Percentiles rank a stretch among this genome's conserved stretches.
Conservation (phyloP, 2,888 invertebrate species). For the Leucophora obtusa region DNA sequence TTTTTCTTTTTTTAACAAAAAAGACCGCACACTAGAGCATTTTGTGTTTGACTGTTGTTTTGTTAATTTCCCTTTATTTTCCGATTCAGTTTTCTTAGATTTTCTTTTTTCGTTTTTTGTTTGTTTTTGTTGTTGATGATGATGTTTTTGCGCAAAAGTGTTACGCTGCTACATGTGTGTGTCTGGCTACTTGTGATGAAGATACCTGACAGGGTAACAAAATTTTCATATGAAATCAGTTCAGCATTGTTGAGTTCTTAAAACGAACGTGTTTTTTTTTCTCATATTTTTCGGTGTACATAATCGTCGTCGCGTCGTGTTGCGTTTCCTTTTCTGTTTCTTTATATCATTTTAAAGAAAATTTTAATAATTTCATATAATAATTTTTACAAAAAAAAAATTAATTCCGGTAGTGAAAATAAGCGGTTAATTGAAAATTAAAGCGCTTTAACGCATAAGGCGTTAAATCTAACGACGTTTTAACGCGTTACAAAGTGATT, state of each 20-base stretch:
- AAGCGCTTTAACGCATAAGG: constrained; percentile 8
- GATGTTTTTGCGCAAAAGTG: constrained; percentile 62
- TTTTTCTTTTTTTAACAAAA: constrained; percentile 4
- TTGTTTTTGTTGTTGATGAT: constrained; percentile 27
- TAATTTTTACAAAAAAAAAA: neutral
- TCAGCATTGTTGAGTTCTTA: constrained; percentile 66
- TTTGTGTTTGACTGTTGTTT: constrained; percentile 33
- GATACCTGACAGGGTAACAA: constrained; percentile 52
- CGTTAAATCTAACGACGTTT: constrained; percentile 16
- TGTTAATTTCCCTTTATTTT: constrained; percentile 40
- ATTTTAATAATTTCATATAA: neutral
- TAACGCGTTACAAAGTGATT: constrained; percentile 11
- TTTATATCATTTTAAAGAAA: constrained; percentile 14
- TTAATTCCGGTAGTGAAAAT: constrained; percentile 21
- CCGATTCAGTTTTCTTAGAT: neutral
- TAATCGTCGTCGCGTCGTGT: constrained; percentile 49
- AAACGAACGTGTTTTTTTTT: constrained; percentile 63
- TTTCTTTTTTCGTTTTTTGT: neutral
- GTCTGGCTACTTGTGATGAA: constrained; percentile 18
- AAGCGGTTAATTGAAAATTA: constrained; percentile 3
- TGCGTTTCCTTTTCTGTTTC: constrained; percentile 26
- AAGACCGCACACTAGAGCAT: constrained; percentile 48
- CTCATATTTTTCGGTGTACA: constrained; percentile 51
- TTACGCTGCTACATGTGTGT: constrained; percentile 54
- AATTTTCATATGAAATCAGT: constrained; percentile 61